Conservation (phyloP, 2,888 invertebrate genomes). For the Phengaris arion region DNA sequence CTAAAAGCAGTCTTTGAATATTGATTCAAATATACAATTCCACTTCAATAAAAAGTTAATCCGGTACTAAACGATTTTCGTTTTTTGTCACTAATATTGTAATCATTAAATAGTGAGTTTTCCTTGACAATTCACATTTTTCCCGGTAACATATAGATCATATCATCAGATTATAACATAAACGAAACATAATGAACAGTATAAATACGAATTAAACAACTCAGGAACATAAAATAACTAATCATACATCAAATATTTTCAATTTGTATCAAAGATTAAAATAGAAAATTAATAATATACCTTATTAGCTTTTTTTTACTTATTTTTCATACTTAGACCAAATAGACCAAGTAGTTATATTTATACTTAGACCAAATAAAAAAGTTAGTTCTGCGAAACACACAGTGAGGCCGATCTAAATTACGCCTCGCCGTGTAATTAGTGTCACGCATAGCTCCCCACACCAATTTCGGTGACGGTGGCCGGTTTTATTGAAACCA, state of each 20-base stretch:
- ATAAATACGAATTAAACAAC: not conserved
- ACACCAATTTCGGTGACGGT: too few relatives aligned
- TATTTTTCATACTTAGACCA: too few relatives aligned
- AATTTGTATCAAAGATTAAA: not conserved
- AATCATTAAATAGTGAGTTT: too few relatives aligned
- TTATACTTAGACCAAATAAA: too few relatives aligned
- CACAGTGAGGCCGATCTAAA: too few relatives aligned
- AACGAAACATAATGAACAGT: not conserved
- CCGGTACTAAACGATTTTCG: not conserved
- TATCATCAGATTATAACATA: not conserved
- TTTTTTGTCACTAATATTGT: not conserved
- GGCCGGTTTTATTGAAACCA: too few relatives aligned
- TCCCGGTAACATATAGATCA: not conserved
- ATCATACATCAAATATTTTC: not conserved
- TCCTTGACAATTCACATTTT: not conserved
- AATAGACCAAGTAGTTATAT: too few relatives aligned
- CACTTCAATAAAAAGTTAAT: not conserved
- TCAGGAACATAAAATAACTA: slow-evolving; percentile 11
- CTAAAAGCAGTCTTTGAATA: not conserved
- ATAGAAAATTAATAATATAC: too few relatives aligned
- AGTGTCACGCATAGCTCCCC: too few relatives aligned
- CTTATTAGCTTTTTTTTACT: too few relatives aligned
- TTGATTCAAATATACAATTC: not conserved
- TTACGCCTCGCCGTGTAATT: too few relatives aligned
- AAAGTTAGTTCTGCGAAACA: too few relatives aligned